Evolutionary conservation across 2,888 invertebrate species (phyloP).

Genomic region (Mythimna ferrago): DNA sequence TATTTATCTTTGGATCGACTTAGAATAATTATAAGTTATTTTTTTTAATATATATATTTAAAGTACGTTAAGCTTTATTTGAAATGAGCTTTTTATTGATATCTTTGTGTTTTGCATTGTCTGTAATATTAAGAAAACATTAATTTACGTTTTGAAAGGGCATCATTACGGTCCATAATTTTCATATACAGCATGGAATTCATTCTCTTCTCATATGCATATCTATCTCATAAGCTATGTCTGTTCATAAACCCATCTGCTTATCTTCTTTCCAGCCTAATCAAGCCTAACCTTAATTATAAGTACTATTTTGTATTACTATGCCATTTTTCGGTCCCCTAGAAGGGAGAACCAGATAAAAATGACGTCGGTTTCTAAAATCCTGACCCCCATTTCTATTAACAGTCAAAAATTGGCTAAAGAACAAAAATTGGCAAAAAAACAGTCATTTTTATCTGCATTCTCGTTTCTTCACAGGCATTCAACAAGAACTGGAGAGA

Average conservation of each 20-base stretch:
- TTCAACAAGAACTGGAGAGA: conserved; percentile 91
- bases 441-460: conserved; percentile 89
- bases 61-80: too few species aligned
- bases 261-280: conserved; percentile 20
- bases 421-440: conserved; percentile 46
- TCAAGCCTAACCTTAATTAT: conserved; percentile 1
- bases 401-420: conserved; percentile 46
- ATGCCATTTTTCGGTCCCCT: conserved; percentile 56
- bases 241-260: not conserved
- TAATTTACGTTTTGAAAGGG: not conserved
- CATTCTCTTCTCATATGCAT: not conserved
- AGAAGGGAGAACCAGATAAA: conserved; percentile 88
- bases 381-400: conserved; percentile 55
- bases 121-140: too few species aligned
- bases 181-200: not conserved
- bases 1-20: too few species aligned
- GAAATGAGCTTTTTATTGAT: too few species aligned
- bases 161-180: not conserved
- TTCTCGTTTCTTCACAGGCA: conserved; percentile 88
- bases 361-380: conserved; percentile 81
- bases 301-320: conserved; percentile 21
- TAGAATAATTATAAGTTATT: too few species aligned
- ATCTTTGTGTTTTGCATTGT: too few species aligned
- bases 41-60: too few species aligned
- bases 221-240: not conserved